These are phyloP conservation scores for Rhinolophus ferrumequinum DNA, from an alignment of 2,113 vertebrate genomes.

Conservation along the genomic window DNA sequence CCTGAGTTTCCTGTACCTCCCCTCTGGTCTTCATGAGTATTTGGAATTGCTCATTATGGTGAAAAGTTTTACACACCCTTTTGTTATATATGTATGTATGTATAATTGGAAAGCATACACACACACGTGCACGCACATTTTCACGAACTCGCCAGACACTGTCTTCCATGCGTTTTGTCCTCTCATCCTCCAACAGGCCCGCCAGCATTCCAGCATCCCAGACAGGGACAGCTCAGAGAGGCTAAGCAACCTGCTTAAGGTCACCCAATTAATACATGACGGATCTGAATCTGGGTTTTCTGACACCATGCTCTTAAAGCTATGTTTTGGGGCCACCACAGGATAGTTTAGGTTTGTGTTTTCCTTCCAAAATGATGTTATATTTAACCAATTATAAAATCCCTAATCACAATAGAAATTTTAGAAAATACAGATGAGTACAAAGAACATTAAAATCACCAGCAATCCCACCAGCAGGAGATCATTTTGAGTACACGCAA, in stretches of 20 bases:
- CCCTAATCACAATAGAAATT: neutral
- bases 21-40: neutral
- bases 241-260: neutral
- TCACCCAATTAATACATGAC: neutral
- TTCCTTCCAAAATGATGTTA: constrained; percentile 20
- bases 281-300: neutral
- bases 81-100: neutral
- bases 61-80: neutral
- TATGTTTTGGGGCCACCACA: neutral
- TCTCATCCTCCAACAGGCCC: neutral
- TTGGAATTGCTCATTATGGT: neutral
- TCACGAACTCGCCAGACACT: neutral
- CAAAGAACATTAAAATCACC: neutral
- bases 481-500: rapidly evolving
- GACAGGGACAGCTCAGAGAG: neutral
- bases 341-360: neutral
- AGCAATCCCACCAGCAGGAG: neutral
- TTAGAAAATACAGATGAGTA: neutral
- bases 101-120: too few species aligned
- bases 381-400: neutral
- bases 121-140: neutral
- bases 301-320: neutral
- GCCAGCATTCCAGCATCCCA: neutral
- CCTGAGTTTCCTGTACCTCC: neutral
- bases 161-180: neutral